A percentile compares a stretch with the other conserved stretches of the same genome.
These are phyloP conservation scores for Xylophagus ater DNA, from an alignment of 2,888 invertebrate genomes.

Conservation along the genomic window DNA sequence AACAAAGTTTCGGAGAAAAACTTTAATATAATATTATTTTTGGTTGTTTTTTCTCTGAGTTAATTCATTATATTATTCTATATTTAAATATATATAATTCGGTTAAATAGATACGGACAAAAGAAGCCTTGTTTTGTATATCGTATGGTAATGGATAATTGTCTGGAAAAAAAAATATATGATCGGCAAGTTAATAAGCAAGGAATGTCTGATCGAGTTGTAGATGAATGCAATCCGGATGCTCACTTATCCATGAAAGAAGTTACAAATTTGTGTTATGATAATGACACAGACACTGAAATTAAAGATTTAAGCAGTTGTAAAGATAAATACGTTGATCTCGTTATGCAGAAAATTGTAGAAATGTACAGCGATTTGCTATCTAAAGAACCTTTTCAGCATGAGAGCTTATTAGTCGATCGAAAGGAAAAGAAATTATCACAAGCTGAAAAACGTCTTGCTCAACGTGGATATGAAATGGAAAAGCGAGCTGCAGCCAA, in stretches of 20 bases:
- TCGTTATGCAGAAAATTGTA: constrained; percentile 65
- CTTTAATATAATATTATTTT: no score
- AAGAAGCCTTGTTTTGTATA: constrained; percentile 91
- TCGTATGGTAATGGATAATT: constrained; percentile 92
- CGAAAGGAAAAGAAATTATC: constrained; percentile 90
- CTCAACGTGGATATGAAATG: constrained; percentile 82
- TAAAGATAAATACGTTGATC: constrained; percentile 67
- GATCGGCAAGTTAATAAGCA: constrained; percentile 97
- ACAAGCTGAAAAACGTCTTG: constrained; percentile 83
- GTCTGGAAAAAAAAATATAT: constrained; percentile 94
- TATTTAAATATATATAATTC: background rate
- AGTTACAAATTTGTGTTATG: constrained; percentile 79
- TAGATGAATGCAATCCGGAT: constrained; percentile 96
- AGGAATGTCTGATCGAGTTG: constrained; percentile 95
- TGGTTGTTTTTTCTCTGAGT: constrained; percentile 16
- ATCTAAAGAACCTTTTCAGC: constrained; percentile 84
- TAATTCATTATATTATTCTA: background rate
- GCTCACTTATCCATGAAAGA: constrained; percentile 84
- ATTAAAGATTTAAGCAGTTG: constrained; percentile 59
- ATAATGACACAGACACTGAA: constrained; percentile 76
- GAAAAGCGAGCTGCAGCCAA: constrained; percentile 78
- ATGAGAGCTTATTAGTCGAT: constrained; percentile 88
- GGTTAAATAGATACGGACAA: constrained; percentile 88
- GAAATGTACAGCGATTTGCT: constrained; percentile 50
- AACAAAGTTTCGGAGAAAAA: no score